Evolutionary conservation across 2,888 invertebrate genomes (phyloP), one percentile per base, ranked within the genome.

Genomic region (Unio pictorum): DNA sequence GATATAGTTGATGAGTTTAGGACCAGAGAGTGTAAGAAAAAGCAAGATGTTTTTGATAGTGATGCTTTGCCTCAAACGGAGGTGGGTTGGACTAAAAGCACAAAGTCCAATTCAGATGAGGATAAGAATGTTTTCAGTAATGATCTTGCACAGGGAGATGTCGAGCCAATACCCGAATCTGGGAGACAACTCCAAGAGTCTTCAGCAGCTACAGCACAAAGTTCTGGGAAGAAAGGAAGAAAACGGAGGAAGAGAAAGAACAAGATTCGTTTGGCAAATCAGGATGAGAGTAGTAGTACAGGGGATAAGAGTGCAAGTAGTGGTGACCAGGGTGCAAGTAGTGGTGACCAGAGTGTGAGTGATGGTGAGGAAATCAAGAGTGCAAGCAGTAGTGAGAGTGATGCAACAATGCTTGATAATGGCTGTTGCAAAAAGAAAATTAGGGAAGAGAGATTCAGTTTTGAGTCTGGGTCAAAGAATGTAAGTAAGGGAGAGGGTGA

Each of bases 141-240:
- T n/a, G 54, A 56, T n/a, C 58, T 55, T 58, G 26, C 66, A 63
- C 61, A 79, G 66, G 73, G 76, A 73, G 68, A 68, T n/a, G 76
- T 78, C 28, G 69, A 72, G 23, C 58, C 56, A 18, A 55, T 54
- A 18, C 55, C 58, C 18, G 56, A 45, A 8, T 61, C 63, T 15
- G 55, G 60, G 59, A 56, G 45, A 30, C 55, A 11, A 11, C 45
- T 15, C 45, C 45, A 45, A 45, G 11, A 45, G 15, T 45, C 11
- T 45, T 11, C 45, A 45, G 45, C 15, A 45, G 15, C 11, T 45
- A 45, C 45, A 45, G 45, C 45, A 45, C 45, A 45, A 15, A 45
- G 45, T 45, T 45, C 45, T 45, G 45, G 45, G 15, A 45, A 45
- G 45, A 45, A 45, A 57, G 23, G 54, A 60, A 73, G 66, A 26